Evolutionary conservation across 2,113 vertebrate genomes (phyloP).

Genomic region (Emydocephalus ijimae): DNA sequence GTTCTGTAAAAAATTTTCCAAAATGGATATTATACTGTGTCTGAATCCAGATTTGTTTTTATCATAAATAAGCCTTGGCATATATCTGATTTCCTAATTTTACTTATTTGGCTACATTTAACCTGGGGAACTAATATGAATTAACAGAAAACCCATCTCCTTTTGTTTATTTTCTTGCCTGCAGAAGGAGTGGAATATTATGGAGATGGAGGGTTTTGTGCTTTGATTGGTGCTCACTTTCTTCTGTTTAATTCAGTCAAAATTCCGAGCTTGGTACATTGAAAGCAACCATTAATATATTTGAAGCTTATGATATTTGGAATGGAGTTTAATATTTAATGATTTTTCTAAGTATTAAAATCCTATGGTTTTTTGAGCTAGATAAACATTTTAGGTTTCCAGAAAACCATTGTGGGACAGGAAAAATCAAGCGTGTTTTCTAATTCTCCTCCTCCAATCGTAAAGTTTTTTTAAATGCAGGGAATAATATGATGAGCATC

Average conservation of each 20-base stretch:
- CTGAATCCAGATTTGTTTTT: neutral
- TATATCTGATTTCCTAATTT: neutral
- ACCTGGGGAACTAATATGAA: neutral
- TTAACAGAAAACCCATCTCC: neutral
- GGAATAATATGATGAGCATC: conserved; percentile 56
- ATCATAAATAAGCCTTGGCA: neutral
- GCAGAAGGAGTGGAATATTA: too few species aligned
- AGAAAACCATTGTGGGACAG: neutral
- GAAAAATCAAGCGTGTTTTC: neutral
- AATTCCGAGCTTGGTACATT: too few species aligned
- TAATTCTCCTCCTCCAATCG: neutral
- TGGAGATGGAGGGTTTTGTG: neutral
- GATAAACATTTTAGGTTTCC: conserved; percentile 36
- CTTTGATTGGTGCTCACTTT: neutral
- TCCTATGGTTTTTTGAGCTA: conserved; percentile 21
- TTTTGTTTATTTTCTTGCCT: neutral
- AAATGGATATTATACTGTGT: neutral
- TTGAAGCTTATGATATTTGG: neutral
- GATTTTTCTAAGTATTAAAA: conserved; percentile 30
- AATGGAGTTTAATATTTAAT: conserved; percentile 8
- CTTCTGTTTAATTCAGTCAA: neutral
- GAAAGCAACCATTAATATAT: neutral
- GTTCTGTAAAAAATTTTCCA: neutral
- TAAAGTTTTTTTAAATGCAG: conserved; percentile 58
- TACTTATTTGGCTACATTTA: neutral